Evolutionary conservation across 2,113 vertebrate species (phyloP), one percentile per base, ranked within the genome.

Genomic region (Notarius quadriscutis): DNA sequence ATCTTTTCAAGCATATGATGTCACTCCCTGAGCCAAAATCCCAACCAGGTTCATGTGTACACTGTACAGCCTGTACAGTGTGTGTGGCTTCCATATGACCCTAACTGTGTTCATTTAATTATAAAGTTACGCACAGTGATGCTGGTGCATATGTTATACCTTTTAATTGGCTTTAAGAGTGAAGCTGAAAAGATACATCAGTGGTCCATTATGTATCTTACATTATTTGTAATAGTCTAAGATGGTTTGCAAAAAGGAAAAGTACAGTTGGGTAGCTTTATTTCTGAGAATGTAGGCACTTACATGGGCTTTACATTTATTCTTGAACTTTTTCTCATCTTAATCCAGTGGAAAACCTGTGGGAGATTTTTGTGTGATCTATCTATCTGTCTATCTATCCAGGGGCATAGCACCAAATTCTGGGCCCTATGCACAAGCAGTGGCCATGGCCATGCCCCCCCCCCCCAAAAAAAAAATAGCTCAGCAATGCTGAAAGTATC

Each of bases 21-120:
- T 53, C 50, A 41, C n/a, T 69, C 69, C 30, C 41, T 14, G 25
- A 53, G 22, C 14, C 62, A 12, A 30, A 84, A 55, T 63, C 25
- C 58, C 51, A 30, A 22, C 27, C 6, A 22, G 62, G 55, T 8
- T 15, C 7, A 6, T 77, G 55, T 57, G 20, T 6, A 84, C 6
- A 58, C 30, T 17, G 30, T 30, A 30, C 30, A 30, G 30, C 30
- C 25, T 25, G 25, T n/a, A 51, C 84, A 20, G n/a, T 50, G 9
- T 53, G 12, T 27, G 12, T 30, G 30, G 20, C 72, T 51, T 22
- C 57, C 60, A 27, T 27, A 53, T 62, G 60, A 65, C 25, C 58
- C 48, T 71, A 34, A 22, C 78, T 74, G 27, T 55, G 85, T 90
- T 91, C 91, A 92, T 94, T 92, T 86, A 81, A 92, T 94, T 94